phyloP scores from a whole-genome alignment of 2,113 vertebrate species.

The Aspiorhynchus laticeps region DNA sequence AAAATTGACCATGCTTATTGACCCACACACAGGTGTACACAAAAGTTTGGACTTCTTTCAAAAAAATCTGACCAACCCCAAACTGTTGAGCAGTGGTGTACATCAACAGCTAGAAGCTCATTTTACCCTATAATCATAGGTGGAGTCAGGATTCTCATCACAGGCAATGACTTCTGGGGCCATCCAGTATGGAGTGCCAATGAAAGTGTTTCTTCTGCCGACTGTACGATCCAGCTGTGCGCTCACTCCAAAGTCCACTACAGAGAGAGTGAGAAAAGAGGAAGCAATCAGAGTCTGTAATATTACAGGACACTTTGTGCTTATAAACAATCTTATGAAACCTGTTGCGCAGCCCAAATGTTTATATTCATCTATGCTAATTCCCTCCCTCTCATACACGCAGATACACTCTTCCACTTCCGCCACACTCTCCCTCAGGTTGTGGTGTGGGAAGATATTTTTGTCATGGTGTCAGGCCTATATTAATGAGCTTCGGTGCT shows the following conservation, averaged over 20 bases:
- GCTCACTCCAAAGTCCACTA: constrained; percentile 93
- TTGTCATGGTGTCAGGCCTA: constrained; percentile 37
- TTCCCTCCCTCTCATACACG: background rate
- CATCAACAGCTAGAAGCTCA: background rate
- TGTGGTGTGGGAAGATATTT: constrained; percentile 32
- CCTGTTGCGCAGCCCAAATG: background rate
- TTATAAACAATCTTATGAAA: background rate
- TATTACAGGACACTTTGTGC: background rate
- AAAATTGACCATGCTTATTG: background rate
- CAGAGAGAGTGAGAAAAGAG: background rate
- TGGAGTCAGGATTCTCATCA: constrained; percentile 92
- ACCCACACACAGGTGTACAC: background rate
- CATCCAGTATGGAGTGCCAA: constrained; percentile 96
- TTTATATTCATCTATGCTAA: constrained; percentile 7
- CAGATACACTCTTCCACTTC: constrained; percentile 19
- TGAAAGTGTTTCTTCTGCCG: constrained; percentile 91
- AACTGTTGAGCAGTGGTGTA: background rate
- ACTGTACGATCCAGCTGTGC: constrained; percentile 91
- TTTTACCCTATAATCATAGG: constrained; percentile 90
- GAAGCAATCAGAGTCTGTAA: background rate
- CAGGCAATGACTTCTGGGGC: constrained; percentile 93
- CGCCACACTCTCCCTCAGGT: constrained; percentile 10
- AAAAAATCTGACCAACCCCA: background rate
- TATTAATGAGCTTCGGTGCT: constrained; percentile 10
- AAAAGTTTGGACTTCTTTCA: background rate